Conservation (phyloP, 2,113 vertebrate species). For the Orientallactaga bullata region DNA sequence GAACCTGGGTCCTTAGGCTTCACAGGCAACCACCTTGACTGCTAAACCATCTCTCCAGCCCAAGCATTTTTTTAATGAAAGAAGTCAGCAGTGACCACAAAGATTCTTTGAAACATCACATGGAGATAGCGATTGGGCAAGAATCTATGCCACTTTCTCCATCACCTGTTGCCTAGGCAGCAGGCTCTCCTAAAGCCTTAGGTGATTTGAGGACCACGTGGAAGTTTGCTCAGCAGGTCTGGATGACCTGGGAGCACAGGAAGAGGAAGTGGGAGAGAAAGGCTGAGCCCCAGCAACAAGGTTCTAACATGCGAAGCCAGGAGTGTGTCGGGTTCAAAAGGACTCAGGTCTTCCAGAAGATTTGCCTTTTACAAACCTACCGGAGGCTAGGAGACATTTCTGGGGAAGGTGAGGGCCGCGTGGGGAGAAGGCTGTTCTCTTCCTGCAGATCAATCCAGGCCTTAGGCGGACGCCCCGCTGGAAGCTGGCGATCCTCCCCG, state of each 20-base stretch:
- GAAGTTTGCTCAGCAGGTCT: not conserved
- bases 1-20: not conserved
- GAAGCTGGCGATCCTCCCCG: conserved; percentile 70
- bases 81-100: not conserved
- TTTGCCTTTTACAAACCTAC: not conserved
- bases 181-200: not conserved
- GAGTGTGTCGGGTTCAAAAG: not conserved
- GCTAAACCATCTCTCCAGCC: not conserved
- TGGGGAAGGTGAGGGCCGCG: not conserved
- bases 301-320: not conserved
- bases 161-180: too few relatives aligned
- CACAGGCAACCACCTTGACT: not conserved
- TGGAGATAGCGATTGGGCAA: not conserved
- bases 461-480: conserved; percentile 15
- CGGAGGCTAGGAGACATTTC: not conserved
- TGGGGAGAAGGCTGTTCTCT: not conserved
- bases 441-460: not conserved
- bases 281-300: not conserved
- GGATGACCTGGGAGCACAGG: not conserved
- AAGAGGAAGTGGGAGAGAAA: not conserved
- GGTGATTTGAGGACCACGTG: not conserved
- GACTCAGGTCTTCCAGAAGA: not conserved
- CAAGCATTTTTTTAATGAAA: not conserved
- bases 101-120: not conserved
- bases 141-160: not conserved